Evolutionary conservation across 2,888 invertebrate species (phyloP).

Genomic region (Caenorhabditis sp.): DNA sequence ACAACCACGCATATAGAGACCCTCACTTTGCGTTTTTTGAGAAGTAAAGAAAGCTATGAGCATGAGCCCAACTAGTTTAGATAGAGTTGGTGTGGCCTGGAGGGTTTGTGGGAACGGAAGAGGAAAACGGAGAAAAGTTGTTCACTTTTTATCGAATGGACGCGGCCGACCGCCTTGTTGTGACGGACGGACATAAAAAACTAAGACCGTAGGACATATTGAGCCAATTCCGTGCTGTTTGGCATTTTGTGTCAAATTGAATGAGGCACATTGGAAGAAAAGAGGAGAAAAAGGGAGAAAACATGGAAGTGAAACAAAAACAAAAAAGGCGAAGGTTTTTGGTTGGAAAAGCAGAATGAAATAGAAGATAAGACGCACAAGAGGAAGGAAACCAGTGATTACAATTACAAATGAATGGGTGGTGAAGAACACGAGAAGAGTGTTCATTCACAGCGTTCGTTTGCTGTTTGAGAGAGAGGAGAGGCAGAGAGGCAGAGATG

Average conservation of each 20-base stretch:
- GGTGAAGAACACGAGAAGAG: constrained; percentile 24
- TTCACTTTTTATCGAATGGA: not conserved
- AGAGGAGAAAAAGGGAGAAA: not conserved
- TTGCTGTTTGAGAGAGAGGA: not conserved
- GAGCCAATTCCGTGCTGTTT: constrained; percentile 19
- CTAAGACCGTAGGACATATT: not conserved
- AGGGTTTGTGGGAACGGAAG: constrained; percentile 2
- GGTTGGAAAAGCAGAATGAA: not conserved
- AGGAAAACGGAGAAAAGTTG: not conserved
- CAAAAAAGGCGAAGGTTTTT: not conserved
- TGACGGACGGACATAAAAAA: constrained; percentile 2
- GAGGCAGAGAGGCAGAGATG: not conserved
- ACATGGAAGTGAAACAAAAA: too few species aligned
- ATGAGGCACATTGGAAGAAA: constrained; percentile 5
- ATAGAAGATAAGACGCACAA: constrained; percentile 11
- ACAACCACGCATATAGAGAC: constrained; percentile 12
- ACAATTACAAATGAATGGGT: constrained; percentile 52
- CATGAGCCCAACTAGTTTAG: constrained; percentile 2
- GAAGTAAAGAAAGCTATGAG: too few species aligned
- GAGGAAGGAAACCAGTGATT: constrained; percentile 49
- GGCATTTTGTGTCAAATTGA: constrained; percentile 16
- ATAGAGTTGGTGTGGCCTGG: not conserved
- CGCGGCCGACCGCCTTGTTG: constrained; percentile 6
- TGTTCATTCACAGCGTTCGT: constrained; percentile 47
- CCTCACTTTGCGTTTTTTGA: constrained; percentile 17